Evolutionary conservation across 2,888 invertebrate genomes (phyloP).

Genomic region (Alitta virens): DNA sequence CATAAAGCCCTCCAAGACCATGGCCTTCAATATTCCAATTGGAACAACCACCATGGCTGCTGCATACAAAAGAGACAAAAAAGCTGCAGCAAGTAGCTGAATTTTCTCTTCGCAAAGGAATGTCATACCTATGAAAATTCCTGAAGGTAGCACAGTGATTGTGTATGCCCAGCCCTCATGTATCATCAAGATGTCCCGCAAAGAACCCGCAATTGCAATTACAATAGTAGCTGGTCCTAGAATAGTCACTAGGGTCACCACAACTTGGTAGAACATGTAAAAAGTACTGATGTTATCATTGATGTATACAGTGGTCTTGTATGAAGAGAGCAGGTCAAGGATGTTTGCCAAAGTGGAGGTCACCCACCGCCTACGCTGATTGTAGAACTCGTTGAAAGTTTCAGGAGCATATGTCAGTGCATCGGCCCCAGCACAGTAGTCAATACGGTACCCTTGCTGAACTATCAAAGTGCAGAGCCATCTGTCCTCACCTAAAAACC

Average conservation of each 20-base stretch:
- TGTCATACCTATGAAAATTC: constrained; percentile 35
- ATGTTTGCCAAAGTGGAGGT: constrained; percentile 98
- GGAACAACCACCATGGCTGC: constrained; percentile 48
- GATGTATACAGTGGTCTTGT: constrained; percentile 32
- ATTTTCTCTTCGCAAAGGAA: constrained; percentile 35
- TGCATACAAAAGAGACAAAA: constrained; percentile 70
- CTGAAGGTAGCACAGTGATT: constrained; percentile 30
- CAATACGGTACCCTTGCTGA: constrained; percentile 92
- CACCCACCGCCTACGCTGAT: constrained; percentile 95
- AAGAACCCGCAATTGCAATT: constrained; percentile 30
- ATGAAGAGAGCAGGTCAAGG: constrained; percentile 72
- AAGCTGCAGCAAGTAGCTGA: constrained; percentile 39
- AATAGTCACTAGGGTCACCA: constrained; percentile 32
- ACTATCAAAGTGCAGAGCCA: constrained; percentile 95
- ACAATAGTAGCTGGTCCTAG: constrained; percentile 32
- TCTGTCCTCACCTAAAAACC: constrained; percentile 80
- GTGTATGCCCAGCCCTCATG: constrained; percentile 15
- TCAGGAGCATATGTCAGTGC: constrained; percentile 98
- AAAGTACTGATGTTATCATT: constrained; percentile 41
- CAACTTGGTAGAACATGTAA: constrained; percentile 39
- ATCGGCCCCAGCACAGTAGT: constrained; percentile 98
- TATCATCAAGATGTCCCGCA: constrained; percentile 14
- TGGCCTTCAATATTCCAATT: constrained; percentile 41
- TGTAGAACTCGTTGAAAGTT: constrained; percentile 70
- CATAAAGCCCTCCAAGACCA: constrained; percentile 33